These are phyloP conservation scores for Crioceris asparagi DNA, from an alignment of 2,888 invertebrate species.

Conservation along the genomic window DNA sequence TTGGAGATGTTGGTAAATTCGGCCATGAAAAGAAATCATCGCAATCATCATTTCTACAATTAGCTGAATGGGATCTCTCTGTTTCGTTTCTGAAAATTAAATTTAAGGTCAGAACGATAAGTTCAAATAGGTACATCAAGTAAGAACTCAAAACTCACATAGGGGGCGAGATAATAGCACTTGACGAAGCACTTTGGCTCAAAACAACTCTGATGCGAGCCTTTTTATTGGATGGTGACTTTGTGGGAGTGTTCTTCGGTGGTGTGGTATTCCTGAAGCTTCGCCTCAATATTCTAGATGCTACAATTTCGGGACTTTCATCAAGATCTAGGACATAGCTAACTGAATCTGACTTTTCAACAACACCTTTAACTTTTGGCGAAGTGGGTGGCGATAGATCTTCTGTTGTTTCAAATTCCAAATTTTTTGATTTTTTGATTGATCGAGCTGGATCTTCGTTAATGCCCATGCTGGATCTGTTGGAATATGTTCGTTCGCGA, in stretches of 20 bases:
- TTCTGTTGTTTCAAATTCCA: conserved; percentile 29
- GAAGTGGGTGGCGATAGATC: conserved; percentile 52
- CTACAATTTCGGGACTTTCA: conserved; percentile 60
- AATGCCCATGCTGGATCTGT: conserved; percentile 18
- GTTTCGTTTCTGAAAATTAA: conserved; percentile 15
- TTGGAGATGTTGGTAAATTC: conserved; percentile 9
- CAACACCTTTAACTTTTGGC: conserved; percentile 71
- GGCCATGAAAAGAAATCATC: conserved; percentile 21
- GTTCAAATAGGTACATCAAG: too few species aligned
- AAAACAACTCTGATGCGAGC: conserved; percentile 36
- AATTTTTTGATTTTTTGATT: conserved; percentile 26
- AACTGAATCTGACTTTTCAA: conserved; percentile 77
- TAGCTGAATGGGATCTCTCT: conserved; percentile 18
- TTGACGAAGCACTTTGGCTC: conserved; percentile 44
- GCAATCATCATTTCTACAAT: conserved; percentile 18
- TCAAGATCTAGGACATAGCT: conserved; percentile 77
- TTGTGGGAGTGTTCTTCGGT: conserved; percentile 34
- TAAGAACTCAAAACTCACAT: too few species aligned
- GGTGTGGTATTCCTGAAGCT: conserved; percentile 49
- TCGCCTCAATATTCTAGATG: conserved; percentile 57
- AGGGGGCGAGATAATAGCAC: conserved; percentile 40
- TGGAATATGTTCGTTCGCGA: conserved; percentile 27
- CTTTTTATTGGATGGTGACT: conserved; percentile 36
- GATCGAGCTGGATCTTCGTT: conserved; percentile 18
- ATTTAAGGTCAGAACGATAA: not conserved